A percentile compares a stretch with the other conserved stretches of the same genome.
phyloP scores from a whole-genome alignment of 2,113 vertebrate species.

The Hippocampus mohnikei region DNA sequence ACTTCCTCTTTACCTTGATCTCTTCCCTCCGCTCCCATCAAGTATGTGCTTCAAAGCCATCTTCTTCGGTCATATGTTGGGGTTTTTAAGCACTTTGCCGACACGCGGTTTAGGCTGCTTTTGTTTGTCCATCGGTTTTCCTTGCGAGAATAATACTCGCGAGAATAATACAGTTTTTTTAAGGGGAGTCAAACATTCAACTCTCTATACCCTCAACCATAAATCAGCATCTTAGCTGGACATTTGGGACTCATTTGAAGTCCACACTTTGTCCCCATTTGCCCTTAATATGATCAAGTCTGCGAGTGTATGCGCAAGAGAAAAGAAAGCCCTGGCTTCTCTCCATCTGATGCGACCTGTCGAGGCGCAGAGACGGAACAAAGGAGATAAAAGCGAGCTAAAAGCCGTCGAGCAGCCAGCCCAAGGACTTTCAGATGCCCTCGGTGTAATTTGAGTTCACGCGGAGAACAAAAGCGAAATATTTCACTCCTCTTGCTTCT shows the following conservation, averaged over 20 bases:
- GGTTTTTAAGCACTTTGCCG: conserved; percentile 23
- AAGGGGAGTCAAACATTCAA: conserved; percentile 44
- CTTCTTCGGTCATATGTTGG: conserved; percentile 38
- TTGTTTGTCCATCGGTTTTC: conserved; percentile 41
- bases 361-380: conserved; percentile 58
- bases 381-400: conserved; percentile 50
- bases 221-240: conserved; percentile 59
- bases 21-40: conserved; percentile 36
- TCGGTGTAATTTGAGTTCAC: conserved; percentile 60
- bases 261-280: conserved; percentile 29
- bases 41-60: conserved; percentile 35
- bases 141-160: conserved; percentile 35
- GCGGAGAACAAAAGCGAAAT: conserved; percentile 57
- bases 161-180: conserved; percentile 54
- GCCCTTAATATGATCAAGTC: conserved; percentile 64
- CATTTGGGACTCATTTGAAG: conserved; percentile 29
- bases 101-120: conserved; percentile 17
- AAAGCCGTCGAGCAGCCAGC: conserved; percentile 35
- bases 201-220: conserved; percentile 19
- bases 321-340: conserved; percentile 66
- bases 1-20: conserved; percentile 48
- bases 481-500: conserved; percentile 50
- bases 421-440: conserved; percentile 61
- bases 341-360: conserved; percentile 59
- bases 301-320: conserved; percentile 52